Evolutionary conservation across 2,888 invertebrate genomes (phyloP).

Genomic region (Junonia oenone): DNA sequence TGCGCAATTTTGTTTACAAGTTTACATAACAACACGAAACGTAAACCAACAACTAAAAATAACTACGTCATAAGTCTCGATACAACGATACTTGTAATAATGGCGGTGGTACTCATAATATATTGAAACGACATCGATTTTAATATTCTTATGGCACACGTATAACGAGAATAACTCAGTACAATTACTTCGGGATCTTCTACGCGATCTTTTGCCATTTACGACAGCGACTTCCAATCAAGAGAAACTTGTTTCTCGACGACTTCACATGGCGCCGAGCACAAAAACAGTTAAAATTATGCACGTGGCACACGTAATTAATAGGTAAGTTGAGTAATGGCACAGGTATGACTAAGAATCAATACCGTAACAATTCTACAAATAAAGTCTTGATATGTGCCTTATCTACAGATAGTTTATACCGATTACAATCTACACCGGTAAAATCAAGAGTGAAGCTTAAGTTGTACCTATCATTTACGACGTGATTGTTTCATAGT

Average conservation of each 20-base stretch:
- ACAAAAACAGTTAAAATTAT: constrained; percentile 40
- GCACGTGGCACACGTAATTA: constrained; percentile 20
- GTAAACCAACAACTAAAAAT: background rate
- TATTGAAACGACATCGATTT: background rate
- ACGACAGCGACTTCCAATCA: constrained; percentile 28
- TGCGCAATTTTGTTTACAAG: constrained; percentile 1
- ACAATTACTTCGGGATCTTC: constrained; percentile 8
- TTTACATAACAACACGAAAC: background rate
- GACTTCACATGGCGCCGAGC: constrained; percentile 47
- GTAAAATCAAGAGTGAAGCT: background rate
- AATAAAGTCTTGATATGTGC: constrained; percentile 10
- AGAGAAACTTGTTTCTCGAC: constrained; percentile 35
- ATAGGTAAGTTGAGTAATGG: constrained; percentile 16
- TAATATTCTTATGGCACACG: background rate
- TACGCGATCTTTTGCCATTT: constrained; percentile 16
- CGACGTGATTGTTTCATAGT: too few relatives aligned
- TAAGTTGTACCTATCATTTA: background rate
- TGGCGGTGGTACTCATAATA: background rate
- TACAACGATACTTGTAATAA: too few relatives aligned
- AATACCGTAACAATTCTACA: constrained; percentile 9
- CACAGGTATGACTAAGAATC: constrained; percentile 13
- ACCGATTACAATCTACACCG: constrained; percentile 8
- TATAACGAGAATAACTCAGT: constrained; percentile 3
- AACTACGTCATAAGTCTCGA: background rate
- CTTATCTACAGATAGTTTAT: constrained; percentile 3